Evolutionary conservation across 1,140 invertebrate genomes (phyloP), one percentile per base, ranked within the genome.

Genomic region (Drosophila setifemur): DNA sequence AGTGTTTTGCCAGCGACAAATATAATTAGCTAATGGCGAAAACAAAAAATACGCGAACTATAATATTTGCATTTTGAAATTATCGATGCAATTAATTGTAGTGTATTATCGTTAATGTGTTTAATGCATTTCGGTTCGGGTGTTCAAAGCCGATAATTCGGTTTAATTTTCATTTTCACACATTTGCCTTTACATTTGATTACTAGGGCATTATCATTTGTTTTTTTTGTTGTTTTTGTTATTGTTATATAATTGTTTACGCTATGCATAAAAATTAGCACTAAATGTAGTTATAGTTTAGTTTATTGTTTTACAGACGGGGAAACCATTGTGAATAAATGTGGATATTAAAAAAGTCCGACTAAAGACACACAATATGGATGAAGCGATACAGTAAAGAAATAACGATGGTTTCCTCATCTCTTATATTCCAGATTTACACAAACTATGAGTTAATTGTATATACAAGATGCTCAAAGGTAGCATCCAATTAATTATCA

Each of bases 191-290:
- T 61, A 69, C 54, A 82, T 57, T 73, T 55, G 66, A 70, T 82
- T 77, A 70, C 77, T 61, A 29, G 23, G 48, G 33, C 48, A 43
- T 16, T 39, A 18, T 31, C 4, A 44, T 58, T 68, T 44, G n/a
- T 31, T 52, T 48, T 48, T 40, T 19, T 53, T 23, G 19, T 31
- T 12, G 9, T 6, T 63, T 40, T n/a, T n/a, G n/a, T n/a, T 57
- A 77, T 77, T 42, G 71, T 74, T 74, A 58, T 50, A 58, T 55
- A 60, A 82, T 60, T 57, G 44, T 72, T 78, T 74, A 85, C 64
- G 79, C 79, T 83, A 85, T 74, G 73, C 79, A 79, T 79, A 78
- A 39, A 83, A 75, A 79, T 78, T 71, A 85, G 64, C 50, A 55
- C 74, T 85, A 74, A 74, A 52, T 78, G 40, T 49, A 44, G 60